These are phyloP conservation scores for Pithys albifrons DNA, from an alignment of 2,113 vertebrate species.

Conservation along the genomic window DNA sequence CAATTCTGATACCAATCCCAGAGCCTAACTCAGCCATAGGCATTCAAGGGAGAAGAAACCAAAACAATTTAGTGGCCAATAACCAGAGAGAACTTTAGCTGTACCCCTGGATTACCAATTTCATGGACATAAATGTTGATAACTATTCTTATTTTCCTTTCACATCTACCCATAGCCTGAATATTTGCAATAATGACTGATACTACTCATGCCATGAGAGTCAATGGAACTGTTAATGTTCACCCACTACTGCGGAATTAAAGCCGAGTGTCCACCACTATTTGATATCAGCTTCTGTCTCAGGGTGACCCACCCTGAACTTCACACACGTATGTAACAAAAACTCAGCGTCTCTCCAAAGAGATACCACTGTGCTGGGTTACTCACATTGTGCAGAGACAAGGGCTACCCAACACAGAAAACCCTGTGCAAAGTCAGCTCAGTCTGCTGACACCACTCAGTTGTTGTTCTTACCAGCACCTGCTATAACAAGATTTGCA, in stretches of 20 bases:
- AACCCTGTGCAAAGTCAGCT: not conserved
- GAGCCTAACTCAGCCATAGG: not conserved
- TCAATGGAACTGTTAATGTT: not conserved
- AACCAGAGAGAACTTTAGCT: not conserved
- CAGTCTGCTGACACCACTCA: not conserved
- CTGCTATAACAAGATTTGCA: not conserved
- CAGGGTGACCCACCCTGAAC: not conserved
- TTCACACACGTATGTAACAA: not conserved
- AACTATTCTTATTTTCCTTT: not conserved
- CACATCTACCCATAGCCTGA: not conserved
- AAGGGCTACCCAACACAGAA: not conserved
- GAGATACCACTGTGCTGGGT: not conserved
- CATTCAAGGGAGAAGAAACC: not conserved
- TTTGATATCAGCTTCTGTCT: not conserved
- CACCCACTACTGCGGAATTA: accelerated
- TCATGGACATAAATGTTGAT: not conserved
- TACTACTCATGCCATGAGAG: not conserved
- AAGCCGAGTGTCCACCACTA: not conserved
- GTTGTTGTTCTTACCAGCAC: not conserved
- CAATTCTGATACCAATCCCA: not conserved
- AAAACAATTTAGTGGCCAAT: not conserved
- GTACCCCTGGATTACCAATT: not conserved
- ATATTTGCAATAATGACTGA: not conserved
- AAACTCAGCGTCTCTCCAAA: not conserved
- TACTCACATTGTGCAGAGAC: not conserved